A percentile compares a stretch with the other conserved stretches of the same genome.
These are phyloP conservation scores for Spodoptera litura DNA, from an alignment of 1,140 invertebrate genomes.

Conservation along the genomic window DNA sequence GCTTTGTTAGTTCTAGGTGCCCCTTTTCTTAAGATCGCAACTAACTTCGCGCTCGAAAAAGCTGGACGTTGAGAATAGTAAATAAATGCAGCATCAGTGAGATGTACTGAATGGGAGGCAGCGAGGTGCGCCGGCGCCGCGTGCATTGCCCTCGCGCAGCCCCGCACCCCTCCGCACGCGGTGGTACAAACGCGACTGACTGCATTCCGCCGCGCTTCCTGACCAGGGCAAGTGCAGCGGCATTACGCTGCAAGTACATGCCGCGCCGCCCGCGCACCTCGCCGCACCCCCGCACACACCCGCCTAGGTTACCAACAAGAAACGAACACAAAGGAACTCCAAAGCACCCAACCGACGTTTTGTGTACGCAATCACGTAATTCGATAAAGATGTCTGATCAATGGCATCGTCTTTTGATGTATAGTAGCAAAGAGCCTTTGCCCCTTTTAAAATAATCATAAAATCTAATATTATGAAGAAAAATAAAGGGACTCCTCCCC, in stretches of 20 bases:
- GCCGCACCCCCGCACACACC: slow-evolving; percentile 54
- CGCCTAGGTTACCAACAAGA: slow-evolving; percentile 60
- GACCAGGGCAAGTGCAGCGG: slow-evolving; percentile 83
- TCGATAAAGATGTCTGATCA: slow-evolving; percentile 57
- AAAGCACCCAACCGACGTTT: slow-evolving; percentile 53
- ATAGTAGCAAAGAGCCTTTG: slow-evolving; percentile 51
- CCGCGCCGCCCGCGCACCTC: slow-evolving; percentile 54
- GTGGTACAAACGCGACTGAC: slow-evolving; percentile 79
- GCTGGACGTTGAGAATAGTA: slow-evolving; percentile 66
- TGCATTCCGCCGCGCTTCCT: slow-evolving; percentile 84
- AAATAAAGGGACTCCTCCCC: slow-evolving; percentile 62
- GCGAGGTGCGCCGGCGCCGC: slow-evolving; percentile 79
- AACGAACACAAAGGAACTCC: slow-evolving; percentile 64
- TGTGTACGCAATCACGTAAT: slow-evolving; percentile 52
- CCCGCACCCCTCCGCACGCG: slow-evolving; percentile 59
- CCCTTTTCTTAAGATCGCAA: slow-evolving; percentile 21
- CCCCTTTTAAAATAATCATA: slow-evolving; percentile 71
- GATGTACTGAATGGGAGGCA: slow-evolving; percentile 78
- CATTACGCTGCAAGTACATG: slow-evolving; percentile 77
- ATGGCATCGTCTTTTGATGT: slow-evolving; percentile 55
- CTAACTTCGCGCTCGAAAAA: slow-evolving; percentile 46
- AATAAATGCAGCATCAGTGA: slow-evolving; percentile 69
- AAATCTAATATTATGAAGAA: slow-evolving; percentile 69
- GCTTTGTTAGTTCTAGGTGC: slow-evolving; percentile 27
- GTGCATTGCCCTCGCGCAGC: slow-evolving; percentile 76